Conservation (phyloP, 2,888 invertebrate genomes). For the Drosophila melanocephala region DNA sequence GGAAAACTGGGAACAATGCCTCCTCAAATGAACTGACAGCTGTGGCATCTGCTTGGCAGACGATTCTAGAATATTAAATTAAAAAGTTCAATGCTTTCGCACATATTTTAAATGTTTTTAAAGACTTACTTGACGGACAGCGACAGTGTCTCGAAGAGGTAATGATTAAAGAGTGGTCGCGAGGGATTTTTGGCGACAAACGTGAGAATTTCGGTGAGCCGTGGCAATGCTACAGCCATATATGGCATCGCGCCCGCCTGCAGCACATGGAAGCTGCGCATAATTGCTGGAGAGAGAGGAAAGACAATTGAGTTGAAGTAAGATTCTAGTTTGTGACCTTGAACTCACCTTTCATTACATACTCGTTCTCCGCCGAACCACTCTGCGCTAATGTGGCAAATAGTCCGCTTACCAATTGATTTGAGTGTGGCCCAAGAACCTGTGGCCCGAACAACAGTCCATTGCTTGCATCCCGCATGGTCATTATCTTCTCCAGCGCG, state of each 20-base stretch:
- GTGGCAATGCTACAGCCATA: slow-evolving; percentile 92
- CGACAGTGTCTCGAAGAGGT: slow-evolving; percentile 97
- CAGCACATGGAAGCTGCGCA: slow-evolving; percentile 93
- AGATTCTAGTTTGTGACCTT: neutral
- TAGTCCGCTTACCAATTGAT: slow-evolving; percentile 90
- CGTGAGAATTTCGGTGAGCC: slow-evolving; percentile 93
- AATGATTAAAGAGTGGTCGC: slow-evolving; percentile 99
- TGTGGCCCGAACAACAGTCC: slow-evolving; percentile 87
- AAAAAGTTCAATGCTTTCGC: fast-evolving
- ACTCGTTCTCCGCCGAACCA: slow-evolving; percentile 96
- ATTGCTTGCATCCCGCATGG: slow-evolving; percentile 89
- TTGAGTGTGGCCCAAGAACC: slow-evolving; percentile 89
- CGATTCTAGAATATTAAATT: slow-evolving; percentile 87
- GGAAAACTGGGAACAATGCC: slow-evolving; percentile 97
- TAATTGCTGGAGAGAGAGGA: slow-evolving; percentile 88
- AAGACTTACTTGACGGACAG: slow-evolving; percentile 91
- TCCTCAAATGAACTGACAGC: slow-evolving; percentile 96
- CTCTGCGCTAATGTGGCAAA: slow-evolving; percentile 91
- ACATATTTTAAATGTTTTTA: neutral
- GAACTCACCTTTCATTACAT: slow-evolving; percentile 93
- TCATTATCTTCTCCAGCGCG: slow-evolving; percentile 94
- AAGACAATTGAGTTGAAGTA: neutral
- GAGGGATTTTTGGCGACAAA: slow-evolving; percentile 96
- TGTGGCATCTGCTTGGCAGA: slow-evolving; percentile 92
- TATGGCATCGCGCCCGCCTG: slow-evolving; percentile 93